Evolutionary conservation across 2,888 invertebrate species (phyloP).

Genomic region (Danaus chrysippus): DNA sequence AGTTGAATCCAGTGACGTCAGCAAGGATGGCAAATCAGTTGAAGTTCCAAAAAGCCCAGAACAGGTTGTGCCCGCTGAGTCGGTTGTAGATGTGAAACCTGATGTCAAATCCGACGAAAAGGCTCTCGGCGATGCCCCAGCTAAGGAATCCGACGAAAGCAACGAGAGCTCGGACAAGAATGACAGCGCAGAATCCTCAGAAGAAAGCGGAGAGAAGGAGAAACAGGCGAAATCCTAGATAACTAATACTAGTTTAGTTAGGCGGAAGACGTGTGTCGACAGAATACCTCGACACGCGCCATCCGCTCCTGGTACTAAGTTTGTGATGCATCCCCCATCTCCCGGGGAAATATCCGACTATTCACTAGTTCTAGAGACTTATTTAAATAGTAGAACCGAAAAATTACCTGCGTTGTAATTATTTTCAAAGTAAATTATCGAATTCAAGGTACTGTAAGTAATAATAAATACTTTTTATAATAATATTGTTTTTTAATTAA

Average conservation of each 20-base stretch:
- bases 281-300: slow-evolving; percentile 69
- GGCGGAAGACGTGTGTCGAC: slow-evolving; percentile 76
- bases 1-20: slow-evolving; percentile 17
- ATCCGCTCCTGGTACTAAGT: slow-evolving; percentile 51
- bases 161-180: slow-evolving; percentile 48
- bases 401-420: slow-evolving; percentile 74
- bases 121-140: slow-evolving; percentile 42
- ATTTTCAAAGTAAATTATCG: slow-evolving; percentile 74
- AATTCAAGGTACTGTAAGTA: slow-evolving; percentile 76
- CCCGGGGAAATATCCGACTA: slow-evolving; percentile 51
- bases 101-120: slow-evolving; percentile 39
- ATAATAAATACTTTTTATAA: slow-evolving; percentile 52
- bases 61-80: slow-evolving; percentile 24
- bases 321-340: slow-evolving; percentile 44
- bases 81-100: slow-evolving; percentile 30
- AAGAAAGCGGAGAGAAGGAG: slow-evolving; percentile 49
- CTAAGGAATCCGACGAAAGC: slow-evolving; percentile 29
- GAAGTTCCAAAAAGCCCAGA: slow-evolving; percentile 36
- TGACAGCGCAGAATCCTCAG: slow-evolving; percentile 47
- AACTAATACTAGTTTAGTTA: slow-evolving; percentile 43
- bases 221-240: slow-evolving; percentile 53
- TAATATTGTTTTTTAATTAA: slow-evolving; percentile 51
- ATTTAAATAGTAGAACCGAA: slow-evolving; percentile 69
- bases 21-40: slow-evolving; percentile 29
- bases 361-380: slow-evolving; percentile 72